Evolutionary conservation across 2,888 invertebrate species (phyloP).

Genomic region (Tenodera sinensis): DNA sequence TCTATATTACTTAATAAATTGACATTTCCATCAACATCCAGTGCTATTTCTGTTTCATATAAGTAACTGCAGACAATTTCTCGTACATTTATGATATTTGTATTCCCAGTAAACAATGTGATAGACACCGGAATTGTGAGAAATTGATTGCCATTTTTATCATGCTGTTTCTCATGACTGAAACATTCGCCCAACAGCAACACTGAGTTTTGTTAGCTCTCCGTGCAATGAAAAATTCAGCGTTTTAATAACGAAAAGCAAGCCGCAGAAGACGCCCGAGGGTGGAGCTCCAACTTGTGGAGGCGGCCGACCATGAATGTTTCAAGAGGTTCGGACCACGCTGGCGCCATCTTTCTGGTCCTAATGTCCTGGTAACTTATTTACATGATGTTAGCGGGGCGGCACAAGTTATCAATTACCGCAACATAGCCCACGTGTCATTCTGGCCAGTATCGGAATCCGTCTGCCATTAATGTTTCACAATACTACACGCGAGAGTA

Average conservation of each 20-base stretch:
- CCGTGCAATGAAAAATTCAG: not conserved
- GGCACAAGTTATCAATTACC: not conserved
- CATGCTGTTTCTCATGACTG: not conserved
- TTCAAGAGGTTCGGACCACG: not conserved
- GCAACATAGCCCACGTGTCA: not conserved
- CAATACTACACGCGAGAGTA: not conserved
- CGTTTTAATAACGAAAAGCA: not conserved
- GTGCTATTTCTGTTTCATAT: no score
- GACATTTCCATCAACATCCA: no score
- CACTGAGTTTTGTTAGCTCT: not conserved
- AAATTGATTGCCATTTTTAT: not conserved
- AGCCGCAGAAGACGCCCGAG: not conserved
- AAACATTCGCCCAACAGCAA: not conserved
- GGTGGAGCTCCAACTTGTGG: not conserved
- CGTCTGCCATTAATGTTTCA: not conserved
- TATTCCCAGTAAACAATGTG: no score
- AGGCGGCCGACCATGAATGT: not conserved
- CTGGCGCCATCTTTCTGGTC: not conserved
- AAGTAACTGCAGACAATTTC: no score
- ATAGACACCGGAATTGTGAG: not conserved
- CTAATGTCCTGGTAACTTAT: not conserved
- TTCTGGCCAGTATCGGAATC: not conserved
- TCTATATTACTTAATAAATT: no score
- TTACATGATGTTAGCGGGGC: not conserved
- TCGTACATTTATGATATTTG: no score